Evolutionary conservation across 2,888 invertebrate genomes (phyloP), one percentile per base, ranked within the genome.

Genomic region (Tribolium freemani): DNA sequence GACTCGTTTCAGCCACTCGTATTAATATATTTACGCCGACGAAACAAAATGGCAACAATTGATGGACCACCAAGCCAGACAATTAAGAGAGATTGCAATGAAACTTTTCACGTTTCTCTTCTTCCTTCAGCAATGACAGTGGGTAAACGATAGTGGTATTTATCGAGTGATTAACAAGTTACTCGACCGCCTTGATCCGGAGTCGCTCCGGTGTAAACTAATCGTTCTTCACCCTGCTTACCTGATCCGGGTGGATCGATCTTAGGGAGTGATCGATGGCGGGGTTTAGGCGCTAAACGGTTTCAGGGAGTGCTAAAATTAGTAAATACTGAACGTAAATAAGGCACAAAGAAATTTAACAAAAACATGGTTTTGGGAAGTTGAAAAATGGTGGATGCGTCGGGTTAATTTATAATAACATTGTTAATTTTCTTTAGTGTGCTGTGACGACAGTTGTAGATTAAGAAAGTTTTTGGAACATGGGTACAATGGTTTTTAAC

Each of bases 101-200:
- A 56, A 56, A 56, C 13, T 38, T 31, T 38, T 10, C 57, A 8
- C 57, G 21, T 46, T 60, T 45, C 58, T 60, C 45, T 60, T 16
- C 60, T 20, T 13, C 46, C 45, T 58, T 54, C 10, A 61, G 46
- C 61, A 69, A 72, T 72, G 72, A 72, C 68, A 66, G 71, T 66
- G 61, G 68, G 68, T 69, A 63, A 54, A 63, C 48, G 69, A 72
- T 69, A 69, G 66, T 60, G 64, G 73, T 73, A 69, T 70, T 73
- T 73, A 66, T 70, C 60, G 60, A 60, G 73, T 73, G 67, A 73
- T 73, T 73, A 73, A 73, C 73, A 73, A 73, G 73, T 73, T 73
- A 48, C 54, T 70, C 21, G 48, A 50, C 9, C 48, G 53, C 51
- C 60, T 58, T 66, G 71, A 53, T 31, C 54, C 58, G 44, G 50